These are phyloP conservation scores for Oscheius sp. DNA, from an alignment of 2,888 invertebrate species.

Conservation along the genomic window DNA sequence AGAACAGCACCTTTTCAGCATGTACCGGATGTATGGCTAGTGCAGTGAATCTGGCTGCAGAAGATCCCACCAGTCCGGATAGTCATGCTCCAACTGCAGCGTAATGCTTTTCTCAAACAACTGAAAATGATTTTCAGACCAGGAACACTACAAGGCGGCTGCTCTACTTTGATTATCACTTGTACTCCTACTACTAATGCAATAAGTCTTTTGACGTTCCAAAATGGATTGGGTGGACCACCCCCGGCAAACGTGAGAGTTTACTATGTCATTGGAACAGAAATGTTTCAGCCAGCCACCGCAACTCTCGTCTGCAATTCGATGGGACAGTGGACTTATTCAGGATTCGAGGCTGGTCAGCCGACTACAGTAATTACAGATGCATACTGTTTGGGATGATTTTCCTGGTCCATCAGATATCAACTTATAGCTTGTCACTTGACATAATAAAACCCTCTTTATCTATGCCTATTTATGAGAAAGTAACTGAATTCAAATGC, in stretches of 20 bases:
- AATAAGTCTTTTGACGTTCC: constrained; percentile 7
- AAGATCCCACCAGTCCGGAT: not conserved
- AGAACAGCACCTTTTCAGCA: not conserved
- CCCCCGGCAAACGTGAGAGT: constrained; percentile 8
- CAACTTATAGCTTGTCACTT: no score
- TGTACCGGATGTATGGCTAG: not conserved
- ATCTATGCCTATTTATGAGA: not conserved
- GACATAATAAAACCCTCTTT: no score
- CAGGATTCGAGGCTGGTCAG: not conserved
- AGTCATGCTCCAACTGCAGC: constrained; percentile 2
- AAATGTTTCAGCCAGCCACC: not conserved
- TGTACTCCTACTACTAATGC: not conserved
- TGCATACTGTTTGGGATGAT: constrained; percentile 6
- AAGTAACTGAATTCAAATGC: not conserved
- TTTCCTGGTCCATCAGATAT: not conserved
- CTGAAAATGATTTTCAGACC: not conserved
- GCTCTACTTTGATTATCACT: not conserved
- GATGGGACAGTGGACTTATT: constrained; percentile 8
- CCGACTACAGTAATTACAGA: constrained; percentile 7
- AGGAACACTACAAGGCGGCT: constrained; percentile 1
- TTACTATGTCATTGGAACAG: not conserved
- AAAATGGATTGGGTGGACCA: constrained; percentile 19
- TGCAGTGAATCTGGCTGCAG: not conserved
- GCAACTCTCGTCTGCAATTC: constrained; percentile 5
- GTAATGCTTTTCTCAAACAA: not conserved